phyloP scores from a whole-genome alignment of 2,888 invertebrate species.

The Rhopalosiphum nymphaeae region DNA sequence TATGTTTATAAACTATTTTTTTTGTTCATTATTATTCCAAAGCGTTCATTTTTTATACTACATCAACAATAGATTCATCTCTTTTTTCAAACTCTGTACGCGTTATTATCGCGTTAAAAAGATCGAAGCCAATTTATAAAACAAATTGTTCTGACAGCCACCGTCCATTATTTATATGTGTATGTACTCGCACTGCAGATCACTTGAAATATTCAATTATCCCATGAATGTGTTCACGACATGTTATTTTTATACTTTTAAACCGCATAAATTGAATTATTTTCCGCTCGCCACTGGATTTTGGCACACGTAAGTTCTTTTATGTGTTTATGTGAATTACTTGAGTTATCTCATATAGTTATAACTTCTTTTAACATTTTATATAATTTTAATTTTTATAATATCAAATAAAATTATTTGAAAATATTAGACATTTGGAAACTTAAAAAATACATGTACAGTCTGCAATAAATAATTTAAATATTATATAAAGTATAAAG shows the following conservation, averaged over 20 bases:
- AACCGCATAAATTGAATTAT: constrained; percentile 42
- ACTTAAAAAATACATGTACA: not conserved
- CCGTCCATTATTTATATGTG: constrained; percentile 54
- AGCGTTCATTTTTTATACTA: constrained; percentile 62
- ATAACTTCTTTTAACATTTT: constrained; percentile 1
- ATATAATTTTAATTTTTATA: not conserved
- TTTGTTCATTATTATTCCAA: constrained; percentile 61
- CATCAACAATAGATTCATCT: constrained; percentile 64
- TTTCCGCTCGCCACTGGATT: not conserved
- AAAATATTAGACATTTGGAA: not conserved
- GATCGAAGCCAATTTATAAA: constrained; percentile 65
- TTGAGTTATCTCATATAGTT: not conserved
- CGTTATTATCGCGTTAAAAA: constrained; percentile 65
- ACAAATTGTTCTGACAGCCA: constrained; percentile 59
- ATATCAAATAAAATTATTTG: not conserved
- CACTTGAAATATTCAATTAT: constrained; percentile 61
- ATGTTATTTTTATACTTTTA: constrained; percentile 19
- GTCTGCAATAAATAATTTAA: not conserved
- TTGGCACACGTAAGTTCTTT: not conserved
- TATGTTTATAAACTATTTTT: constrained; percentile 62
- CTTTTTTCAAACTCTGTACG: constrained; percentile 62
- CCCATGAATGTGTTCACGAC: constrained; percentile 26
- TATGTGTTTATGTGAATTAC: not conserved
- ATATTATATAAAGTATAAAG: not conserved
- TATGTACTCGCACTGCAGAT: constrained; percentile 27